These are phyloP conservation scores for Cephus runcator DNA, from an alignment of 2,888 invertebrate species.

Conservation along the genomic window DNA sequence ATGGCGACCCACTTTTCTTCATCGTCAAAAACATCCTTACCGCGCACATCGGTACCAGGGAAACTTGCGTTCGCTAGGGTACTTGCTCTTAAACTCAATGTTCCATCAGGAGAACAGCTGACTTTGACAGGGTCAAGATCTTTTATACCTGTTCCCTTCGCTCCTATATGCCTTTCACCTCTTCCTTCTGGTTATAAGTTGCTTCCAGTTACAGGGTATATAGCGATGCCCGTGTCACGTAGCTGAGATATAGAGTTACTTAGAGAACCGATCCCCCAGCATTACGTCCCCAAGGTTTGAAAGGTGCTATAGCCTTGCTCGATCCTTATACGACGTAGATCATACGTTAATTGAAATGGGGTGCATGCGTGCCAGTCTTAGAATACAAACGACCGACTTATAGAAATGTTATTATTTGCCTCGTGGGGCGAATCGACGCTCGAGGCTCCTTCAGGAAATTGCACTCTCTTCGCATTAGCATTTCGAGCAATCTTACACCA, in stretches of 20 bases:
- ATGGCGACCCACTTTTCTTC: not conserved
- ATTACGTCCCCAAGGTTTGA: conserved; percentile 55
- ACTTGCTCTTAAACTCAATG: not conserved
- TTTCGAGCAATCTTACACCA: conserved; percentile 26
- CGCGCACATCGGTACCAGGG: not conserved
- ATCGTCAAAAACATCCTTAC: not conserved
- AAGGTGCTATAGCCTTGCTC: conserved; percentile 43
- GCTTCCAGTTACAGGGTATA: conserved; percentile 39
- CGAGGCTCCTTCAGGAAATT: conserved; percentile 52
- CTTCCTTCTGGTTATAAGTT: conserved; percentile 29
- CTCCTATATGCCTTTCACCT: not conserved
- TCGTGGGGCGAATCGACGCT: conserved; percentile 22
- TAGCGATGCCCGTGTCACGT: conserved; percentile 53
- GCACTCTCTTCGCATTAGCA: conserved; percentile 48
- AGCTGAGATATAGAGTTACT: conserved; percentile 65
- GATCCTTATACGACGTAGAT: conserved; percentile 62
- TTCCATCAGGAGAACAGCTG: not conserved
- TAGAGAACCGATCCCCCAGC: conserved; percentile 59
- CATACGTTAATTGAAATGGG: conserved; percentile 66
- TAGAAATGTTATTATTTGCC: conserved; percentile 65
- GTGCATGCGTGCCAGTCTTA: conserved; percentile 57
- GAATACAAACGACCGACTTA: conserved; percentile 66
- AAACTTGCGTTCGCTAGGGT: not conserved
- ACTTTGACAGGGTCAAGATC: not conserved
- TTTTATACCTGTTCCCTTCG: not conserved